phyloP scores from a whole-genome alignment of 2,113 vertebrate species.

The Turnix velox region DNA sequence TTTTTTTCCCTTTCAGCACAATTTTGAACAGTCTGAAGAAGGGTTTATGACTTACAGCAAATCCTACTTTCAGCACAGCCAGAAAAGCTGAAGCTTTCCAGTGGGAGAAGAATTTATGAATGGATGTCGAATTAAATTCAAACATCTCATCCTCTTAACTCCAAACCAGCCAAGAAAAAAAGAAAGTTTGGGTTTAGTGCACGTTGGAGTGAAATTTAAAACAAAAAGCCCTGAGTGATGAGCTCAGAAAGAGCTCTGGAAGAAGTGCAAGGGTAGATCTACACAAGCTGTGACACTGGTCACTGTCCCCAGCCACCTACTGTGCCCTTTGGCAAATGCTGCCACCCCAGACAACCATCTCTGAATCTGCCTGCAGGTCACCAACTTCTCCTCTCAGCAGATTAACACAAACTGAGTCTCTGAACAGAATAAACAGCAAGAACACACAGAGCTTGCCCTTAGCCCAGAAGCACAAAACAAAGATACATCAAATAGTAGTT shows the following conservation, averaged over 20 bases:
- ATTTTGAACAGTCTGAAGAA: neutral
- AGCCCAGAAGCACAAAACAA: neutral
- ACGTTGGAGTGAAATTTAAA: neutral
- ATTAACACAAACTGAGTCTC: neutral
- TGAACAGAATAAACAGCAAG: neutral
- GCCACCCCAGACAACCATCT: neutral
- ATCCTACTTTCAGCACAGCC: neutral
- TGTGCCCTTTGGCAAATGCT: neutral
- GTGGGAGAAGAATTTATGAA: neutral
- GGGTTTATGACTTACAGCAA: neutral
- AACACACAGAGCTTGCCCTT: neutral
- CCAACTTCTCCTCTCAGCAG: neutral
- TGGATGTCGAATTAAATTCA: neutral
- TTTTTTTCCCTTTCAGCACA: neutral
- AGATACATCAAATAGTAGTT: neutral
- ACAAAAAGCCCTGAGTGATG: neutral
- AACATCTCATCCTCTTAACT: neutral
- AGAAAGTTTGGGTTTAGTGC: neutral
- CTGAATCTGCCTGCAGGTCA: neutral
- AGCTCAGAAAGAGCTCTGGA: neutral
- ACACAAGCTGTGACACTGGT: neutral
- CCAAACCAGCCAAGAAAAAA: conserved; percentile 3
- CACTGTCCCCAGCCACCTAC: neutral
- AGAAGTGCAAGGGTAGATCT: neutral
- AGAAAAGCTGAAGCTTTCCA: neutral